Base-by-base conservation (phyloP, 2,888 invertebrate genomes). In the Tinea pellionella region DNA sequence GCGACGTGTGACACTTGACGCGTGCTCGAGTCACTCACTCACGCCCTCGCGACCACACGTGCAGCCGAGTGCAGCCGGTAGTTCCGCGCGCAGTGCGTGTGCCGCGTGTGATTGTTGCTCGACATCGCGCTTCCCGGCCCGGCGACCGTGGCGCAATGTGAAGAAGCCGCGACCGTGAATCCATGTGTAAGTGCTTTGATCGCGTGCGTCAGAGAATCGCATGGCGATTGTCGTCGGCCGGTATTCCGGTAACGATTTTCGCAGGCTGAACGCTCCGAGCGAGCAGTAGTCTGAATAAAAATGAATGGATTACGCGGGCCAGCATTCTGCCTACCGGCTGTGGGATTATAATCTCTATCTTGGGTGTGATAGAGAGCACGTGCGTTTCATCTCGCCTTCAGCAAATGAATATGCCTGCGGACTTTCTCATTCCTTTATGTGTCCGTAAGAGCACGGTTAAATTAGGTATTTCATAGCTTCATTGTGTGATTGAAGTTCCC, bases 91-190 rank as follows among this genome's bases (percentile, higher is more conserved):
- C 47, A 16, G 15, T 13, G 47, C 47, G 8, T 16, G 47, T 16
- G 47, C 47, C 47, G 47, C 47, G 47, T 47, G 47, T 47, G 9
- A 61, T 60, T 62, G 74, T 69, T 16, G 16, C 47, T n/a, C 62
- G 61, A 62, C 73, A 47, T 47, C 47, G 37, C 37, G 37, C 37
- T 37, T 90, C 82, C 92, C 92, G 69, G 92, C 90, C 70, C 94
- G 92, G 72, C 94, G 89, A 69, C 93, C 92, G 78, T 83, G 85
- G 86, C 84, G 86, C 82, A 77, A 86, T 86, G 86, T 86, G 77
- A 84, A 76, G 78, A 76, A 81, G 75, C 78, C 75, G 78, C 77
- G 75, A 77, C 77, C 77, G 78, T 77, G 77, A 81, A 79, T 80
- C 72, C 73, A 86, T 86, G 86, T 87, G 86, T 86, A 86, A 87